Conservation (phyloP, 2,888 invertebrate species). For the Volucella bombylans region DNA sequence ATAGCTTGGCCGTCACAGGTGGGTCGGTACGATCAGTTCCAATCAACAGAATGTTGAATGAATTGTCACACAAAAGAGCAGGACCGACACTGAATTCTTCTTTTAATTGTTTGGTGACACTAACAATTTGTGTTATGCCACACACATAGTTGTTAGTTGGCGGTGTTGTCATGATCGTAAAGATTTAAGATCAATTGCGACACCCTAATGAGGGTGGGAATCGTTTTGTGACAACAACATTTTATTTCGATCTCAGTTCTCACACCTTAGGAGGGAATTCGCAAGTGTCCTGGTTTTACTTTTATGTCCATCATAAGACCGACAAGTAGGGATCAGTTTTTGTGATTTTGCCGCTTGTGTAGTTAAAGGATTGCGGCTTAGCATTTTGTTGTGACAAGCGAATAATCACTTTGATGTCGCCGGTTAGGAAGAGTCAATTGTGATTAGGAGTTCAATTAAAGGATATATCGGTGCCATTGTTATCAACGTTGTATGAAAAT, state of each 20-base stretch:
- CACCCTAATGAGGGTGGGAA: slow-evolving; percentile 65
- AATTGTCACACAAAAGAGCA: slow-evolving; percentile 37
- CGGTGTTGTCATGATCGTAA: neutral
- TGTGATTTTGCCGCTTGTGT: neutral
- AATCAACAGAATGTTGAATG: slow-evolving; percentile 48
- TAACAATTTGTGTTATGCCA: slow-evolving; percentile 29
- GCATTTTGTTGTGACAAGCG: slow-evolving; percentile 39
- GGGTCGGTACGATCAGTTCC: slow-evolving; percentile 26
- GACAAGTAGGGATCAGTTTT: slow-evolving; percentile 7
- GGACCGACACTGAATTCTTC: slow-evolving; percentile 11
- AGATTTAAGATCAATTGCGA: slow-evolving; percentile 43
- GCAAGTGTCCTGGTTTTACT: neutral
- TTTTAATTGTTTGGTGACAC: slow-evolving; percentile 52
- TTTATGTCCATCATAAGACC: neutral
- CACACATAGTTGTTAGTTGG: slow-evolving; percentile 50
- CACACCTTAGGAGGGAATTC: slow-evolving; percentile 34
- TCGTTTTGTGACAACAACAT: slow-evolving; percentile 42
- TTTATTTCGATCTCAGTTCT: slow-evolving; percentile 28
- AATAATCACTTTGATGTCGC: slow-evolving; percentile 43
- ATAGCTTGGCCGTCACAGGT: slow-evolving; percentile 25
- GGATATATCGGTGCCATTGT: too few relatives aligned
- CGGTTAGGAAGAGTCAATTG: slow-evolving; percentile 33
- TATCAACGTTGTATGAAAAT: too few relatives aligned
- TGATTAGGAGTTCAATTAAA: neutral
- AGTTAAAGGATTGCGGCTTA: neutral